Evolutionary conservation across 2,797 vertebrate species (phyloP).

Genomic region (Decapterus maruadsi): DNA sequence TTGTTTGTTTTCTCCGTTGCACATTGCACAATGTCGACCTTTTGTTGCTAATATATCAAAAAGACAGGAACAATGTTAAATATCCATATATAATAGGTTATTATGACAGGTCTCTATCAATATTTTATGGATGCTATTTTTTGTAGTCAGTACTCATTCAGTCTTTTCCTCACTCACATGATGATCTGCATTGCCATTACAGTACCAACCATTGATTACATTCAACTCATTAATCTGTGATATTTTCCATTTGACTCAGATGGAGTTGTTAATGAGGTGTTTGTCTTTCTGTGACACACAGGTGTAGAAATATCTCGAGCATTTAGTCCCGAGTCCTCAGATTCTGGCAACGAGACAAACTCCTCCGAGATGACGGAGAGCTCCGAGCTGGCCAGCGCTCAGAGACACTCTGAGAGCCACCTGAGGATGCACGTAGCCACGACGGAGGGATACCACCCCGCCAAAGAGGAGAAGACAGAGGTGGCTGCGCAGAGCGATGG

Average conservation of each 20-base stretch:
- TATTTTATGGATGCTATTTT: neutral
- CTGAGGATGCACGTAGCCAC: conserved; percentile 92
- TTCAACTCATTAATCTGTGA: conserved; percentile 62
- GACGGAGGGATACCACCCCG: conserved; percentile 90
- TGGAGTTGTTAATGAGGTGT: conserved; percentile 85
- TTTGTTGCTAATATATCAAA: neutral
- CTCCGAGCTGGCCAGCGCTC: conserved; percentile 94
- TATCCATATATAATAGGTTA: neutral
- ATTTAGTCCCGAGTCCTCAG: conserved; percentile 98
- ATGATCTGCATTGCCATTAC: conserved; percentile 14
- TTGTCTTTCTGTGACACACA: conserved; percentile 83
- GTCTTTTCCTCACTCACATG: neutral
- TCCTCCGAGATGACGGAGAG: conserved; percentile 99
- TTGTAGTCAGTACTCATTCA: conserved; percentile 9
- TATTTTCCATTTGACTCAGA: conserved; percentile 72
- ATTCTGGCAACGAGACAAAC: conserved; percentile 99
- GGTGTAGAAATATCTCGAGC: conserved; percentile 98
- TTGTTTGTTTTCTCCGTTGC: conserved; percentile 59
- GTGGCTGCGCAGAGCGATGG: conserved; percentile 83
- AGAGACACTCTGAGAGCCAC: conserved; percentile 93
- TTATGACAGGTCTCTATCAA: neutral
- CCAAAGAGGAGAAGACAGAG: conserved; percentile 91
- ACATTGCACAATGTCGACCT: conserved; percentile 30
- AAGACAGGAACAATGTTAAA: neutral
- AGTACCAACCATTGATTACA: neutral